A percentile compares a stretch with the other conserved stretches of the same genome.
These are phyloP conservation scores for Temnothorax unifasciatus DNA, from an alignment of 2,888 invertebrate species.

Conservation along the genomic window DNA sequence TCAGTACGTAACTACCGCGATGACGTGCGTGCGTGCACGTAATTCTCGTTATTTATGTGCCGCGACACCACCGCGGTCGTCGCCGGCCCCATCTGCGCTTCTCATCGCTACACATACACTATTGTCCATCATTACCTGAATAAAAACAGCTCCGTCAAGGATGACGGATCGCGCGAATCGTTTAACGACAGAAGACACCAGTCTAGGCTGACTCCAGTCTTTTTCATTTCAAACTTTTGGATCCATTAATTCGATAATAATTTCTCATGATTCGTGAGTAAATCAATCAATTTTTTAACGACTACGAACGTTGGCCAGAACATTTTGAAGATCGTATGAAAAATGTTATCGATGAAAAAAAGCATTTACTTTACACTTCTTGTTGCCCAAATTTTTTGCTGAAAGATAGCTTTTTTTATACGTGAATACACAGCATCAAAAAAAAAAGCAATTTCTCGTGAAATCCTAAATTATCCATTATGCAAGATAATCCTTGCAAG, in stretches of 20 bases:
- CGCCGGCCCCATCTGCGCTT: slow-evolving; percentile 44
- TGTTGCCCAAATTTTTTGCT: background rate
- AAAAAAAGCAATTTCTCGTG: background rate
- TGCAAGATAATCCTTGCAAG: background rate
- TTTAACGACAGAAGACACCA: background rate
- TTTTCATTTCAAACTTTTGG: background rate
- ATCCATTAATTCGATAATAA: background rate
- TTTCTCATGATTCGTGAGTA: background rate
- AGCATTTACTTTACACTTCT: background rate
- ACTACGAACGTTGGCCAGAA: background rate
- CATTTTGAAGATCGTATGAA: background rate
- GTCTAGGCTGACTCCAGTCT: background rate
- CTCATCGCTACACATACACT: slow-evolving; percentile 22
- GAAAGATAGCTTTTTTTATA: background rate
- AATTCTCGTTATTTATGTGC: slow-evolving; percentile 60
- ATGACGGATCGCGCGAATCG: slow-evolving; percentile 8
- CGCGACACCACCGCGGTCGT: background rate
- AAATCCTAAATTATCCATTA: background rate
- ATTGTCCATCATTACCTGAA: slow-evolving; percentile 22
- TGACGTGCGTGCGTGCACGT: slow-evolving; percentile 31
- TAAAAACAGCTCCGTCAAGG: background rate
- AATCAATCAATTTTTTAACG: background rate
- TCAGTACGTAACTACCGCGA: background rate
- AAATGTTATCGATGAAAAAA: background rate
- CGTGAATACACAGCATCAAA: background rate